A percentile compares a stretch with the other conserved stretches of the same genome.
These are phyloP conservation scores for Orientallactaga sibirica DNA, from an alignment of 2,797 vertebrate species.

Conservation along the genomic window DNA sequence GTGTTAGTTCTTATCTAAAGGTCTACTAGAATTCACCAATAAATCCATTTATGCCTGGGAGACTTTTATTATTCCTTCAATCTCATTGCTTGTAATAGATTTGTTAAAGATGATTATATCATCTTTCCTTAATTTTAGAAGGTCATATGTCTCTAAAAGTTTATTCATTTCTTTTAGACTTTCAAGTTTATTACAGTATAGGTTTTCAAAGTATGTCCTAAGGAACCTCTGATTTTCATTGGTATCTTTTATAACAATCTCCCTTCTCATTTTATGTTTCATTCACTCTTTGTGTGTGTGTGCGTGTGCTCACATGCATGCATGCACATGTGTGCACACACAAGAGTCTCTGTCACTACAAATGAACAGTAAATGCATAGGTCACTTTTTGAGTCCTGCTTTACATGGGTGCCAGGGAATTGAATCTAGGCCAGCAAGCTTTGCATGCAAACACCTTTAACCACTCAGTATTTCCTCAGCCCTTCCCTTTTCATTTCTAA, in stretches of 20 bases:
- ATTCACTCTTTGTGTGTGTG: too few relatives aligned
- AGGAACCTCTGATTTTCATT: background rate
- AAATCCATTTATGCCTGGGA: background rate
- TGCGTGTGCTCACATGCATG: too few relatives aligned
- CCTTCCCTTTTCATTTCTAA: background rate
- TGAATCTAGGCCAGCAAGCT: too few relatives aligned
- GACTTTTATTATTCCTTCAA: background rate
- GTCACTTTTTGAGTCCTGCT: too few relatives aligned
- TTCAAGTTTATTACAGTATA: background rate
- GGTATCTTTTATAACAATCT: background rate
- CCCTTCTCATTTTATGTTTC: too few relatives aligned
- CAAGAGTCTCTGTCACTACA: too few relatives aligned
- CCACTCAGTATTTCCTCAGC: too few relatives aligned
- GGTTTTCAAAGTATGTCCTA: background rate
- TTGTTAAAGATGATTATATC: background rate
- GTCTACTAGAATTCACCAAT: background rate
- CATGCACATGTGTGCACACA: too few relatives aligned
- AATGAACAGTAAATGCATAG: too few relatives aligned
- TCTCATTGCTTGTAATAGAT: background rate
- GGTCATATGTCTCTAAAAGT: background rate
- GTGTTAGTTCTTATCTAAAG: background rate
- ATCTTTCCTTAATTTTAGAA: background rate
- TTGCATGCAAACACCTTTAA: too few relatives aligned
- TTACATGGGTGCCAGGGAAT: too few relatives aligned
- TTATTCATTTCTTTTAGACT: background rate